A percentile compares a stretch with the other conserved stretches of the same genome.
phyloP scores from a whole-genome alignment of 2,888 invertebrate species.

The Luperina nickerlii region DNA sequence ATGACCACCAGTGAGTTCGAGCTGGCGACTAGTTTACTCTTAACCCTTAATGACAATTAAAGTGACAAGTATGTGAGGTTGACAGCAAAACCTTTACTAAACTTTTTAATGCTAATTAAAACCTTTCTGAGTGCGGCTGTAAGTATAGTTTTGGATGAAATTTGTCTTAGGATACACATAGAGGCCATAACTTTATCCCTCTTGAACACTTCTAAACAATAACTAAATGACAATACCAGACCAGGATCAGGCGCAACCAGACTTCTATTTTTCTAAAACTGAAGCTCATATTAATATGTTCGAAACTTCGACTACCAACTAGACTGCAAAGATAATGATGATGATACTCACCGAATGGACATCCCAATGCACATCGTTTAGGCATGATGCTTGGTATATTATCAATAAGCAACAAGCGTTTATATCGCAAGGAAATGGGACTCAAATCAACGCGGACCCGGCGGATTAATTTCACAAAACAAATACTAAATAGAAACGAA shows the following conservation, averaged over 20 bases:
- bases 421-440: background rate
- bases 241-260: background rate
- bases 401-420: background rate
- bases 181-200: background rate
- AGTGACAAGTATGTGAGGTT: too few relatives aligned
- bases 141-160: too few relatives aligned
- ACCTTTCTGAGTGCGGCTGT: too few relatives aligned
- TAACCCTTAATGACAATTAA: background rate
- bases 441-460: background rate
- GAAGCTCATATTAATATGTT: background rate
- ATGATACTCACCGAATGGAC: background rate
- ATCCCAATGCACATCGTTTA: constrained; percentile 3
- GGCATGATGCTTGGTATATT: background rate
- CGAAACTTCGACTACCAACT: background rate
- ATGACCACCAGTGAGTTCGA: too few relatives aligned
- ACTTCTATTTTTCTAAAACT: background rate
- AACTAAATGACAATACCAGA: background rate
- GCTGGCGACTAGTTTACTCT: too few relatives aligned
- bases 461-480: background rate
- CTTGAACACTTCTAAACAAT: background rate
- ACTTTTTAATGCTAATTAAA: too few relatives aligned
- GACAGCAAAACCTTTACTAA: too few relatives aligned
- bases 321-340: background rate
- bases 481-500: too few relatives aligned
- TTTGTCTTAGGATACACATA: too few relatives aligned